These are phyloP conservation scores for Drosophila suzukii DNA, from an alignment of 1,140 invertebrate species.

Conservation along the genomic window DNA sequence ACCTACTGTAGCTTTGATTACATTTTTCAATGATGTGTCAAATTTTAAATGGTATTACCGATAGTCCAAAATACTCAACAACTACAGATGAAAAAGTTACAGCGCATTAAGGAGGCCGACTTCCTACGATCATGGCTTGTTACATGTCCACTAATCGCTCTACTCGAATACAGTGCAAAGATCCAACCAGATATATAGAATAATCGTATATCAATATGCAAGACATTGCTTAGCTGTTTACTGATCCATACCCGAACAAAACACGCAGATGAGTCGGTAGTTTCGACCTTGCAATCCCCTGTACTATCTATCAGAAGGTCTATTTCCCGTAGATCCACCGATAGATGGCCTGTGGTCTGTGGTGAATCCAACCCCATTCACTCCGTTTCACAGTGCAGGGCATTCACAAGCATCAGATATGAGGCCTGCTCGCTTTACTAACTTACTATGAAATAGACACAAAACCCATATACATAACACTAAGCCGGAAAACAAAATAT, in stretches of 20 bases:
- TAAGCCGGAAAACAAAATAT: constrained; percentile 51
- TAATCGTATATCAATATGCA: constrained; percentile 46
- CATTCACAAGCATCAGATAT: constrained; percentile 23
- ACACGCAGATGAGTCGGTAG: constrained; percentile 8
- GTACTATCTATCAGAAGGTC: not conserved
- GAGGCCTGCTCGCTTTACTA: constrained; percentile 44
- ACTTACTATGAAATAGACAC: constrained; percentile 26
- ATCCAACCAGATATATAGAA: constrained; percentile 18
- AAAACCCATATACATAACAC: constrained; percentile 31
- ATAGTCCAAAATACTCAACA: constrained; percentile 55
- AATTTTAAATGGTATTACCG: constrained; percentile 77
- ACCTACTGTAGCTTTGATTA: constrained; percentile 81
- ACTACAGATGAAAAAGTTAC: constrained; percentile 18
- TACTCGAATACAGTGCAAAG: constrained; percentile 45
- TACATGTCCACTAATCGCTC: constrained; percentile 35
- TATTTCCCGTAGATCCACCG: not conserved
- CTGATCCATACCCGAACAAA: constrained; percentile 12
- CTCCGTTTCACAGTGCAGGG: constrained; percentile 10
- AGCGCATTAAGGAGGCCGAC: constrained; percentile 41
- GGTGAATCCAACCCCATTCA: constrained; percentile 27
- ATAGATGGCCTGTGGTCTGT: constrained; percentile 4
- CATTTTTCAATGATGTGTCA: constrained; percentile 82
- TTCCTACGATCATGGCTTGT: constrained; percentile 61
- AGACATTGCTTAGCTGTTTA: constrained; percentile 39
- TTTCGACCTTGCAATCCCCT: constrained; percentile 29